A percentile compares a stretch with the other conserved stretches of the same genome.
Conservation (phyloP, 2,888 invertebrate genomes). For the Caenorhabditis panamensis region DNA sequence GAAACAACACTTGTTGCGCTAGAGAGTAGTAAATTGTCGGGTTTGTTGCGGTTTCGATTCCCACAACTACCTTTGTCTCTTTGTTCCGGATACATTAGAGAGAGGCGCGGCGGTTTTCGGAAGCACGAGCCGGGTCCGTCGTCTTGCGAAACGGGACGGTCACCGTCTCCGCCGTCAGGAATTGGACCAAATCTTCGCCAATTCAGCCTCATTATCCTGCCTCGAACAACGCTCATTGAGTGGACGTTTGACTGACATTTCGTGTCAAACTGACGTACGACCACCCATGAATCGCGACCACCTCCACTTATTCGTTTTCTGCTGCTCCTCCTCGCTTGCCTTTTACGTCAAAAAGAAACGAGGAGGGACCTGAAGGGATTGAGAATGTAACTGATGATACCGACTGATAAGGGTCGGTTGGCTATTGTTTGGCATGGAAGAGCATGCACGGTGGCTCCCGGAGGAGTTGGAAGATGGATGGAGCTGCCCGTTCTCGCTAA, state of each 20-base stretch:
- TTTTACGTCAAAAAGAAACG: neutral
- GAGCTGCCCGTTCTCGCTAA: conserved; percentile 19
- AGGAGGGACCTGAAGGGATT: neutral
- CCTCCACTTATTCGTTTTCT: conserved; percentile 38
- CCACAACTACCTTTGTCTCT: conserved; percentile 20
- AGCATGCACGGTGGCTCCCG: conserved; percentile 4
- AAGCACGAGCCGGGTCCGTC: neutral
- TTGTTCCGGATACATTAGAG: neutral
- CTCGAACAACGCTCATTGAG: conserved; percentile 54
- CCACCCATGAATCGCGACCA: conserved; percentile 37
- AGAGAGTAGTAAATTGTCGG: conserved; percentile 20
- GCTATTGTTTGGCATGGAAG: neutral
- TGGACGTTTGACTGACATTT: conserved; percentile 60
- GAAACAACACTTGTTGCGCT: conserved; percentile 3
- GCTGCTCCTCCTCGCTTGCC: conserved; percentile 30
- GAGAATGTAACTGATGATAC: conserved; percentile 23
- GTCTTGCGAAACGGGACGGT: neutral
- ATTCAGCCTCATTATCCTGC: conserved; percentile 40
- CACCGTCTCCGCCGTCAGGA: conserved; percentile 2
- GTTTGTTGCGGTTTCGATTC: conserved; percentile 31
- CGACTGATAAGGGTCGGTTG: conserved; percentile 19
- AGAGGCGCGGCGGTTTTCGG: too few relatives aligned
- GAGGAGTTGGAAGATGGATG: conserved; percentile 51
- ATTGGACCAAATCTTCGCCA: conserved; percentile 10
- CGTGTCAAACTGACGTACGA: conserved; percentile 60